A percentile compares a stretch with the other conserved stretches of the same genome.
phyloP scores from a whole-genome alignment of 2,888 invertebrate genomes.

The Ceraclea dissimilis region DNA sequence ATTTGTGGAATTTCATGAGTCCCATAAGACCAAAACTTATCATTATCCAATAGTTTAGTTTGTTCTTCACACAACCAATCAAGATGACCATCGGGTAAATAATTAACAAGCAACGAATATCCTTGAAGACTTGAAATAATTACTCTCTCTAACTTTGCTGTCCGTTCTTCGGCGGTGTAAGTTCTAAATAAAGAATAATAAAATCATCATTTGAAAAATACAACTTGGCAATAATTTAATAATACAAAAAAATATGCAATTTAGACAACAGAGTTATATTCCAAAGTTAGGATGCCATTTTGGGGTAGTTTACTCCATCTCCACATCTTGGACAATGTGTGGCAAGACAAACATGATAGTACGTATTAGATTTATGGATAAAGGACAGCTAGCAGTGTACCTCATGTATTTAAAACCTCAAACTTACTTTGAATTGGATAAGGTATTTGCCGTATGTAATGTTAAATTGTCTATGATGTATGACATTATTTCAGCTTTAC shows the following conservation, averaged over 20 bases:
- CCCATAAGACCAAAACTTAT: slow-evolving; percentile 67
- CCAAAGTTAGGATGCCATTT: no score
- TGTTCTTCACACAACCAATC: slow-evolving; percentile 48
- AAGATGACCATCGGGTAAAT: slow-evolving; percentile 44
- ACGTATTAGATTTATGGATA: no score
- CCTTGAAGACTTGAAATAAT: slow-evolving; percentile 59
- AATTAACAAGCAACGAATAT: slow-evolving; percentile 53
- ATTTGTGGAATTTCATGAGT: slow-evolving; percentile 47
- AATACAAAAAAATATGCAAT: background rate
- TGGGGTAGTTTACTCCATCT: no score
- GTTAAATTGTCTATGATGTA: slow-evolving; percentile 66
- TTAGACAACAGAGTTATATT: no score
- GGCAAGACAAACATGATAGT: no score
- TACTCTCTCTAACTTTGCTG: slow-evolving; percentile 60
- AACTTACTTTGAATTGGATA: slow-evolving; percentile 44
- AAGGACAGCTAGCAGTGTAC: no score
- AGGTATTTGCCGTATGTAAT: slow-evolving; percentile 48
- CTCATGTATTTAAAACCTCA: background rate
- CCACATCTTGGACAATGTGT: no score
- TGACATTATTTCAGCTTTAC: slow-evolving; percentile 70
- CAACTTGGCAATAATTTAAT: background rate
- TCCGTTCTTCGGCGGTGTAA: slow-evolving; percentile 56
- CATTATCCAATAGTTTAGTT: slow-evolving; percentile 46
- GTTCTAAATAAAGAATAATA: slow-evolving; percentile 37
- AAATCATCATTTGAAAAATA: background rate